Percentiles rank a stretch among this genome's conserved stretches.
Evolutionary conservation across 2,888 invertebrate species (phyloP).

Genomic region (Allolobophora icterica): DNA sequence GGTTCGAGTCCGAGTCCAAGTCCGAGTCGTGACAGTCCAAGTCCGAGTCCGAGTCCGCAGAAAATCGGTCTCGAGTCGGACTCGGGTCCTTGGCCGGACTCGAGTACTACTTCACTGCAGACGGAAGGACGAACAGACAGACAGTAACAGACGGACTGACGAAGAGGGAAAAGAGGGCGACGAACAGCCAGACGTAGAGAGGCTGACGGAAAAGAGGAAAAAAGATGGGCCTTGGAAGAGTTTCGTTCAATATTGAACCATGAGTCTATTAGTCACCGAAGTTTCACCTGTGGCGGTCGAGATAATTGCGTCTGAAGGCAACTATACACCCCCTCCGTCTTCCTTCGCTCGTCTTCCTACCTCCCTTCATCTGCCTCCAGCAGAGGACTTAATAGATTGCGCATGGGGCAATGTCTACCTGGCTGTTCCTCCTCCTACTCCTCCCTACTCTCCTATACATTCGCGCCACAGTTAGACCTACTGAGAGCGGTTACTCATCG

Average conservation of each 20-base stretch:
- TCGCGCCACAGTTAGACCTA: neutral
- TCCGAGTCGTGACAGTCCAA: too few relatives aligned
- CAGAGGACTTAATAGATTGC: neutral
- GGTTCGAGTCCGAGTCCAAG: too few relatives aligned
- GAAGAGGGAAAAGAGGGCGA: neutral
- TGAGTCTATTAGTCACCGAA: neutral
- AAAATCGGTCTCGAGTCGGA: too few relatives aligned
- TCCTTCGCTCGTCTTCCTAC: neutral
- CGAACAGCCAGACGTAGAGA: neutral
- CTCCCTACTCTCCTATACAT: neutral
- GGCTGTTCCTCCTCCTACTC: neutral
- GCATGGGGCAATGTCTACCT: slow-evolving; percentile 1
- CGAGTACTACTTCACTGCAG: too few relatives aligned
- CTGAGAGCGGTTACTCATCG: neutral
- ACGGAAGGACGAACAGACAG: neutral
- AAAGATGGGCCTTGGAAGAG: neutral
- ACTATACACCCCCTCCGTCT: neutral
- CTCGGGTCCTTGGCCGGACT: too few relatives aligned
- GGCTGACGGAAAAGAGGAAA: neutral
- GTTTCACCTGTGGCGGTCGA: neutral
- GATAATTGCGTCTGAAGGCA: slow-evolving; percentile 12
- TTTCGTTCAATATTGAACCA: neutral
- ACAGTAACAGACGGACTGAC: neutral
- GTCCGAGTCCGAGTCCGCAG: too few relatives aligned
- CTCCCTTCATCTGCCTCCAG: neutral